phyloP scores from a whole-genome alignment of 2,888 invertebrate genomes.

The Platerodrilus igneus region DNA sequence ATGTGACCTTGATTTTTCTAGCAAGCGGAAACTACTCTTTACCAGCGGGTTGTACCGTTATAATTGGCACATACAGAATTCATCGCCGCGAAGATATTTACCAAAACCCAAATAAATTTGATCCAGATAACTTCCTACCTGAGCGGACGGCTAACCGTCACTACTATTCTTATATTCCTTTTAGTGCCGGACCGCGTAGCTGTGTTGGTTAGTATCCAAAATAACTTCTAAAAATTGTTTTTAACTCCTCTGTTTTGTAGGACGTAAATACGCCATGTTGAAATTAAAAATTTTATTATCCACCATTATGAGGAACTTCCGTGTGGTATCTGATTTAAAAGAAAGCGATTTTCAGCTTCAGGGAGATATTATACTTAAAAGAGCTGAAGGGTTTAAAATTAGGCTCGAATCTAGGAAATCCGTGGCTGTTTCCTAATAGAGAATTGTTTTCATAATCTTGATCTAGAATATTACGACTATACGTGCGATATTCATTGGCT shows the following conservation, averaged over 20 bases:
- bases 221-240: no score
- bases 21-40: constrained; percentile 60
- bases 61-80: constrained; percentile 61
- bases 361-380: constrained; percentile 69
- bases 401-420: constrained; percentile 59
- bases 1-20: no score
- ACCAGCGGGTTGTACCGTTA: constrained; percentile 69
- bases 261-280: constrained; percentile 75
- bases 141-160: constrained; percentile 70
- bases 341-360: constrained; percentile 67
- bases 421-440: no score
- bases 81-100: constrained; percentile 65
- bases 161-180: constrained; percentile 74
- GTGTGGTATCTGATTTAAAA: constrained; percentile 58
- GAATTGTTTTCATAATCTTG: no score
- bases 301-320: constrained; percentile 66
- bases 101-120: constrained; percentile 65
- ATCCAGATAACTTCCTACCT: constrained; percentile 76
- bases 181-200: constrained; percentile 75
- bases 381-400: constrained; percentile 69
- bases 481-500: no score
- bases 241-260: no score
- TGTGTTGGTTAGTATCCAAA: constrained; percentile 68
- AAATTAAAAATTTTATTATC: constrained; percentile 70
- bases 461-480: no score